Evolutionary conservation across 2,797 vertebrate genomes (phyloP).

Genomic region (Alectoris magna): DNA sequence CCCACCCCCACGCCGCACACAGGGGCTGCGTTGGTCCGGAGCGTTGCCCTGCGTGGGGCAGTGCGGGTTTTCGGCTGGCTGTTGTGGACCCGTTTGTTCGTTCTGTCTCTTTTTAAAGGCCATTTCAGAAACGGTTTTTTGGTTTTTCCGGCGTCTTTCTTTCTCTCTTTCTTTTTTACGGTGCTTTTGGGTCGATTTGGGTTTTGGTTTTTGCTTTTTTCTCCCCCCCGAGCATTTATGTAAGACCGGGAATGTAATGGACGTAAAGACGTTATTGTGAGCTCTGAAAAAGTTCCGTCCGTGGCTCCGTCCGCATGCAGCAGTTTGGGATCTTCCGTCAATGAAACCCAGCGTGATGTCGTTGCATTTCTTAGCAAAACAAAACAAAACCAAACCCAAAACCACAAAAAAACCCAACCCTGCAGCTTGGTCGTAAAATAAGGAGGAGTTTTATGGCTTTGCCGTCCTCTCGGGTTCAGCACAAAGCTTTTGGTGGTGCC

Average conservation of each 20-base stretch:
- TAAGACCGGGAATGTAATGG: neutral
- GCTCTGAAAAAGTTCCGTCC: neutral
- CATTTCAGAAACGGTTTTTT: too few species aligned
- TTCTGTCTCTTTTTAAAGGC: too few species aligned
- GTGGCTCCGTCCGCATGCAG: too few species aligned
- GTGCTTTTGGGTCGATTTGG: too few species aligned
- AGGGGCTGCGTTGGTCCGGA: too few species aligned
- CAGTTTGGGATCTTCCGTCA: neutral
- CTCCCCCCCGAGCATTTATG: neutral
- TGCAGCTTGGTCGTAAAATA: neutral
- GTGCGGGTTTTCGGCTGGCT: too few species aligned
- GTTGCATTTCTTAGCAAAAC: neutral
- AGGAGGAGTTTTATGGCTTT: conserved; percentile 18
- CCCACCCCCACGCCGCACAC: too few species aligned
- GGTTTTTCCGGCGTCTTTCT: neutral
- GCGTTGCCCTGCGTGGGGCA: too few species aligned
- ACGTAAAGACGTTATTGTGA: neutral
- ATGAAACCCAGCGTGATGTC: neutral
- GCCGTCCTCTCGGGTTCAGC: neutral
- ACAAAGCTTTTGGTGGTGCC: neutral
- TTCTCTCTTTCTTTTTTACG: neutral
- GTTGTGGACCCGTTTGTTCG: too few species aligned
- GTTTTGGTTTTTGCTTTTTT: too few species aligned
- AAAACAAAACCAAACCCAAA: too few species aligned
- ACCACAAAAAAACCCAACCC: neutral